Evolutionary conservation across 2,113 vertebrate genomes (phyloP), one percentile per base, ranked within the genome.

Genomic region (Perognathus longimembris): DNA sequence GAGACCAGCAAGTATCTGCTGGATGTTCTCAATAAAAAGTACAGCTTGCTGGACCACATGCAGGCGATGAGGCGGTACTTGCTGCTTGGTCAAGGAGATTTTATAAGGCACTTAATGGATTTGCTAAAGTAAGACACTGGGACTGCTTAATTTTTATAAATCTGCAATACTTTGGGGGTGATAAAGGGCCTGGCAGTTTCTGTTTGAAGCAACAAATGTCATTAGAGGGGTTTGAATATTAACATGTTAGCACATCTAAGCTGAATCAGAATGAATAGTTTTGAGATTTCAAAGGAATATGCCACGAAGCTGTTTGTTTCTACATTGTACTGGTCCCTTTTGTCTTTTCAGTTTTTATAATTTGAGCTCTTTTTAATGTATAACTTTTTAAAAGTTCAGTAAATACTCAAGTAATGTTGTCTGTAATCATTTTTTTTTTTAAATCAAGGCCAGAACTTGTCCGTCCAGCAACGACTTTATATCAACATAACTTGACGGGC

Each of bases 31-130:
- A 99, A 99, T 97, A 98, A 98, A 63, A 99, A 99, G 95, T 99
- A 99, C 97, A 99, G 99, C 96, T 96, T 99, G 96, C 98, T 99
- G 96, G 99, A 99, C 71, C 99, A 99, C 94, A 98, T 99, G 97
- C 99, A 99, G 97, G 99, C 99, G 77, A 99, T 99, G 99, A 98
- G 99, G 54, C 98, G 99, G 67, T 99, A 99, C 98, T 97, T 99
- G 95, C 98, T 99, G 54, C 98, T 99, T 30, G 99, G 99, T 83
- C 99, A 99, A 96, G 99, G 99, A 89, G 99, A 99, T 97, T 99
- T 99, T 95, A 99, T 99, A 97, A 97, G 99, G 40, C 99, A 99
- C 95, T 98, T 99, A 83, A 99, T 99, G 99, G 99, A 99, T 96
- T 98, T 99, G 95, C 98, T 99, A 26, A 99, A 99, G 99, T 99